A percentile compares a stretch with the other conserved stretches of the same genome.
Conservation (phyloP, 2,888 invertebrate genomes). For the Lordiphosa fenestrarum region DNA sequence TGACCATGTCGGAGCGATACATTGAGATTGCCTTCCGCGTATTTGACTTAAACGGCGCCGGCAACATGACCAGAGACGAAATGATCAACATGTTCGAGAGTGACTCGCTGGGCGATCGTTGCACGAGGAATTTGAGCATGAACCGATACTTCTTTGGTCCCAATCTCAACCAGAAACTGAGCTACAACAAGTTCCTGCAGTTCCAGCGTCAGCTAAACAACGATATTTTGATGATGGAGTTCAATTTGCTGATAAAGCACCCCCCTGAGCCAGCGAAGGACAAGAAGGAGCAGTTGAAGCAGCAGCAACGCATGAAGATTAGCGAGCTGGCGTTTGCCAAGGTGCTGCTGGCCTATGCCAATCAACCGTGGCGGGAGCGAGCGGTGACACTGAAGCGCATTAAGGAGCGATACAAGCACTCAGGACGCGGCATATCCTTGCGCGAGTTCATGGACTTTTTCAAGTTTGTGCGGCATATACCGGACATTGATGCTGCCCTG, state of each 20-base stretch:
- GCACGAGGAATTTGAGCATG: constrained; percentile 8
- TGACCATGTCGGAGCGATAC: constrained; percentile 24
- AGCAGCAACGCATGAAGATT: constrained; percentile 11
- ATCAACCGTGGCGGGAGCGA: background rate
- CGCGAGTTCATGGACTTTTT: constrained; percentile 38
- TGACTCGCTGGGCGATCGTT: constrained; percentile 1
- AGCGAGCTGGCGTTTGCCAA: constrained; percentile 43
- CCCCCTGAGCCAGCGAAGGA: background rate
- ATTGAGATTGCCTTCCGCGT: constrained; percentile 37
- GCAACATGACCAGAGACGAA: constrained; percentile 8
- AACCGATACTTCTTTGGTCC: constrained; percentile 34
- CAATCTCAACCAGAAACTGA: constrained; percentile 15
- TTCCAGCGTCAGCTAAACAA: constrained; percentile 29
- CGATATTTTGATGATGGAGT: constrained; percentile 37
- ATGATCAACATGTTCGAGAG: constrained; percentile 19
- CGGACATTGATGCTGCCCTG: constrained; percentile 33
- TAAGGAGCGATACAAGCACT: constrained; percentile 2
- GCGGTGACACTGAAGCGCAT: constrained; percentile 4
- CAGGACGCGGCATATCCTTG: constrained; percentile 11
- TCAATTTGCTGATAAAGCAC: constrained; percentile 19
- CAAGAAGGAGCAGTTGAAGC: background rate
- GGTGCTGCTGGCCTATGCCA: constrained; percentile 30
- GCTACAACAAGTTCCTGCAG: constrained; percentile 11
- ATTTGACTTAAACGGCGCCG: constrained; percentile 25
- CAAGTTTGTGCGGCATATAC: constrained; percentile 24